Evolutionary conservation across 2,113 vertebrate species (phyloP), one percentile per base, ranked within the genome.

Genomic region (Cottus gobio): DNA sequence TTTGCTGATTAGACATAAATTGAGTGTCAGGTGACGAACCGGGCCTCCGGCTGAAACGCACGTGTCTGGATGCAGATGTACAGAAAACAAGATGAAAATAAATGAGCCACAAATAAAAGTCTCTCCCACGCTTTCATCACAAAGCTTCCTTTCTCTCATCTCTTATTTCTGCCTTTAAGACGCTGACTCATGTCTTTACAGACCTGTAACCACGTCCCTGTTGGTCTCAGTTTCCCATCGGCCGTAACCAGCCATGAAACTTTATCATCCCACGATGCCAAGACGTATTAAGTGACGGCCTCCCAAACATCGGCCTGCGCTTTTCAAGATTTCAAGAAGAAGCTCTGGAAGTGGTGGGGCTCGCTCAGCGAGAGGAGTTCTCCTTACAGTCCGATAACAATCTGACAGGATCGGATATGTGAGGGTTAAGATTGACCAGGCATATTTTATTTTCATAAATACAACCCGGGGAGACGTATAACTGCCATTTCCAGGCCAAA

Each of bases 241-340:
- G 83, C 54, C 58, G 34, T 77, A 87, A 84, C 62, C 61, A 87
- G 69, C 75, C 73, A 56, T 87, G 82, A 86, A 79, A 78, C 88
- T 77, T 88, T 90, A 91, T 87, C 84, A 69, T 85, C 60, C 84
- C 69, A 20, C 79, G 77, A 87, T 87, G 83, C 87, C 85, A 87
- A 34, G 64, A 60, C 8, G 42, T 58, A 88, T 91, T 71, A 84
- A 77, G 57, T 73, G 81, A 74, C 24, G 4, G 31, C 54, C 64
- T 81, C 58, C 64, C 60, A 81, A 56, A 84, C 79, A 83, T 74
- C 16, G 64, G n/a, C n/a, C 56, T 0, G 62, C 24, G 50, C 75
- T 57, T 50, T 46, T 61, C 30, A 26, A 62, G 31, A 31, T 72
- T 37, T 77, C 39, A 13, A 13, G 48, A 67, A 48, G 37, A 16